Conservation (phyloP, 1,140 invertebrate genomes). For the Drosophila malerkotliana region DNA sequence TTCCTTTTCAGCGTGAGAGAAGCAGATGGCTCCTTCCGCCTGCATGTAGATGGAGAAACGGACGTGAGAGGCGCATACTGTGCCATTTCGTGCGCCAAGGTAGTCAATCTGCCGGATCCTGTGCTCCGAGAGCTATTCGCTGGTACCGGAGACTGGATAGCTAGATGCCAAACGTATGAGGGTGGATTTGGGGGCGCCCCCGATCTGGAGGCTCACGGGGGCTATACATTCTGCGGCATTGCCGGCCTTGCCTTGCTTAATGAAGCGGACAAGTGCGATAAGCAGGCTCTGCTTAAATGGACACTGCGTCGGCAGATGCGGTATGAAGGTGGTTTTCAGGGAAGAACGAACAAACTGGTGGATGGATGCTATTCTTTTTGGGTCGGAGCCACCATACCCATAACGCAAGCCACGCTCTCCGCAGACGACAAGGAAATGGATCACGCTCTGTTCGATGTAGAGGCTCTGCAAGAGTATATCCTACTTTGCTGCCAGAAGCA, state of each 20-base stretch:
- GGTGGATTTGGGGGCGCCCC: conserved; percentile 98
- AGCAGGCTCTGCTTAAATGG: conserved; percentile 92
- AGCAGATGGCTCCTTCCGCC: conserved; percentile 94
- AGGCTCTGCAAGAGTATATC: conserved; percentile 97
- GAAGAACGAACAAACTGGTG: conserved; percentile 98
- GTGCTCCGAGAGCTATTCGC: conserved; percentile 91
- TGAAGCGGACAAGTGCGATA: conserved; percentile 91
- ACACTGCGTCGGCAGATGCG: conserved; percentile 94
- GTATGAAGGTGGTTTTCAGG: conserved; percentile 96
- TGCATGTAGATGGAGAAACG: conserved; percentile 97
- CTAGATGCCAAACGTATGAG: conserved; percentile 98
- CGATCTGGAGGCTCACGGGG: conserved; percentile 98
- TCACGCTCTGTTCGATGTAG: conserved; percentile 89
- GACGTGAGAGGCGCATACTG: conserved; percentile 98
- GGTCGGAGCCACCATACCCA: conserved; percentile 96
- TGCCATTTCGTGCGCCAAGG: conserved; percentile 93
- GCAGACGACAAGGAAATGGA: conserved; percentile 49
- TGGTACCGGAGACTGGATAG: conserved; percentile 95
- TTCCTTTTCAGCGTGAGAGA: conserved; percentile 92
- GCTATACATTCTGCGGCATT: conserved; percentile 98
- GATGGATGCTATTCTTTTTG: conserved; percentile 99
- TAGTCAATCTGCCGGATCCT: conserved; percentile 90
- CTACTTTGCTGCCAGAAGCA: conserved; percentile 95
- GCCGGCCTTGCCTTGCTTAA: conserved; percentile 94
- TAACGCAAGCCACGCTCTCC: conserved; percentile 87